Percentiles rank a stretch among this genome's conserved stretches.
Conservation (phyloP, 2,888 invertebrate genomes). For the Magallana nippona region DNA sequence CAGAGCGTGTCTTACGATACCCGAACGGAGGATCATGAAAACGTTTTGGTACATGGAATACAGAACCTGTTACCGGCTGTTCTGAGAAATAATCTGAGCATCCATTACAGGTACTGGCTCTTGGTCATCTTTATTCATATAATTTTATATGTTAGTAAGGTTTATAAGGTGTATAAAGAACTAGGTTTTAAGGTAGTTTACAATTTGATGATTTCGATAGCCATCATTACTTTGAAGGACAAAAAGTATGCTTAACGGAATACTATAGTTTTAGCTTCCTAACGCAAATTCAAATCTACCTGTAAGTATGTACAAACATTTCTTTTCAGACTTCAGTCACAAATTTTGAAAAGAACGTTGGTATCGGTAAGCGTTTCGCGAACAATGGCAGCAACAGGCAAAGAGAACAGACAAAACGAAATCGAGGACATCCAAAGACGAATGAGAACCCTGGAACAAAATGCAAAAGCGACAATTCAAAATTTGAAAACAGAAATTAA, state of each 20-base stretch:
- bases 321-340: conserved; percentile 64
- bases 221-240: not conserved
- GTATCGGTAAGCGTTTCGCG: conserved; percentile 68
- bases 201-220: no score
- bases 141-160: no score
- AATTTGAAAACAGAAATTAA: conserved; percentile 56
- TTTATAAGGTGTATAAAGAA: no score
- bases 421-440: conserved; percentile 52
- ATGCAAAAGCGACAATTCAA: conserved; percentile 57
- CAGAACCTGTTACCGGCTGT: conserved; percentile 60
- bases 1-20: conserved; percentile 25
- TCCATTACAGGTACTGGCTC: conserved; percentile 58
- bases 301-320: no score
- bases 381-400: conserved; percentile 62
- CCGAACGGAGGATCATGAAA: conserved; percentile 35
- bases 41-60: conserved; percentile 53
- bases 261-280: no score
- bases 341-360: conserved; percentile 64
- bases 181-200: no score
- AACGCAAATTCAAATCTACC: no score
- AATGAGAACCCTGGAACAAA: conserved; percentile 55
- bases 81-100: conserved; percentile 56
- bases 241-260: no score
- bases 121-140: no score
- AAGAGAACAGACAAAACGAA: conserved; percentile 61